These are phyloP conservation scores for Lethenteron reissneri DNA, from an alignment of 2,113 vertebrate species.

Conservation along the genomic window DNA sequence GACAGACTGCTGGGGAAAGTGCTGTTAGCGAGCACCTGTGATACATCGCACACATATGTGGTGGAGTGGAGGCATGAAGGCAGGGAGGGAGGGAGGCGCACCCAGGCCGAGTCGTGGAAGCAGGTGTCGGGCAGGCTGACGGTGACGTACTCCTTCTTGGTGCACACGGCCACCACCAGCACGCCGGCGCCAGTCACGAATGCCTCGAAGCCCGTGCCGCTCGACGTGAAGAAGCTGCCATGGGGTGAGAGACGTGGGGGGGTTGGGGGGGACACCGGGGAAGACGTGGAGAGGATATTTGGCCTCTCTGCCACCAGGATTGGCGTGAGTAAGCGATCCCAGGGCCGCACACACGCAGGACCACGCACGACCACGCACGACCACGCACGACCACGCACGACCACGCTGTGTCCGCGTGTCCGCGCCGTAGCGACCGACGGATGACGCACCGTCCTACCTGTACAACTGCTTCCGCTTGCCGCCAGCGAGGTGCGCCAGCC, in stretches of 20 bases:
- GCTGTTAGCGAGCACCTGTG: too few relatives aligned
- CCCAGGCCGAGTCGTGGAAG: slow-evolving; percentile 56
- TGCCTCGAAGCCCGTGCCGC: slow-evolving; percentile 69
- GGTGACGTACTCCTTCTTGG: slow-evolving; percentile 84
- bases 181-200: slow-evolving; percentile 65
- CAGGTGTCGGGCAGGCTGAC: slow-evolving; percentile 38
- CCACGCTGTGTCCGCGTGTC: too few relatives aligned
- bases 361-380: too few relatives aligned
- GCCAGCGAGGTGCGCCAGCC: slow-evolving; percentile 9
- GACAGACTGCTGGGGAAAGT: background rate
- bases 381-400: too few relatives aligned
- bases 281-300: too few relatives aligned
- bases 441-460: slow-evolving; percentile 29
- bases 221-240: slow-evolving; percentile 59
- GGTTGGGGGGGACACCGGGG: too few relatives aligned
- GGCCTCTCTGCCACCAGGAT: too few relatives aligned
- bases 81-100: slow-evolving; percentile 19
- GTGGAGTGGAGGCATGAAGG: background rate
- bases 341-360: too few relatives aligned
- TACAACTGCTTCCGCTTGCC: slow-evolving; percentile 70
- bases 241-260: background rate
- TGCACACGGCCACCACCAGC: slow-evolving; percentile 84
- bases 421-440: background rate
- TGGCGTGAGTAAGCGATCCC: too few relatives aligned
- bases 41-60: too few relatives aligned